Base-by-base conservation (phyloP, 64 coral and sea anemone genomes). In the Stylophora pistillata region DNA sequence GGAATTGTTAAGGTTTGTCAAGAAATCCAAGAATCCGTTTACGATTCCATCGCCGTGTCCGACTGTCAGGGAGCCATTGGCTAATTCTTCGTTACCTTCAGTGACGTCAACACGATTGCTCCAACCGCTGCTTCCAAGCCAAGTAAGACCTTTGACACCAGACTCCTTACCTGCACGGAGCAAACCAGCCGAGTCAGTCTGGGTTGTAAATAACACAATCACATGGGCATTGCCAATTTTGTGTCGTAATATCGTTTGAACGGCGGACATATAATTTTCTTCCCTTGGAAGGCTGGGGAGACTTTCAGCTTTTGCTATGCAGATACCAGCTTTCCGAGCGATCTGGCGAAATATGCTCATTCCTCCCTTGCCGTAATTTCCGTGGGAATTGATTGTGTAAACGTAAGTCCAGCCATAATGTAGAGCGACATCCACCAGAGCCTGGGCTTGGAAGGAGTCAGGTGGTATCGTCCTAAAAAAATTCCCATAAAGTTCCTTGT, bases 381-480 rank as follows among this genome's bases (percentile, higher is more conserved):
- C 97, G 18, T 88, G 63, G 3, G 97, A 99, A 69, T 95, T 93
- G 10, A 99, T 72, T 3, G 97, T 88, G 5, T 86, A 62, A 26
- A 99, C 81, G 56, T 99, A 99, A 41, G 79, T 99, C 97, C 97
- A 99, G 2, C 86, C 84, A 60, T 93, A 92, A 59, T 93, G 70
- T 3, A 77, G 57, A 23, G 95, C 61, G 56, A 99, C 95, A 58
- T 95, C 97, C 7, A 87, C 91, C 29, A 99, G 81, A 27, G 97
- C 93, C 34, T 88, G 68, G 17, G 84, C 93, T 93, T 99, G 97
- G 33, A 95, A 92, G 13, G 72, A 77, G 32, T 99, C 97, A 0
- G 93, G 90, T 21, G 97, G 91, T 6, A 99, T 93, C 17, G 97
- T 99, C 23, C 97, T 82, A 71, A 99, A 99, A 61, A 99, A 99